Evolutionary conservation across 2,113 vertebrate genomes (phyloP).

Genomic region (Argyrosomus japonicus): DNA sequence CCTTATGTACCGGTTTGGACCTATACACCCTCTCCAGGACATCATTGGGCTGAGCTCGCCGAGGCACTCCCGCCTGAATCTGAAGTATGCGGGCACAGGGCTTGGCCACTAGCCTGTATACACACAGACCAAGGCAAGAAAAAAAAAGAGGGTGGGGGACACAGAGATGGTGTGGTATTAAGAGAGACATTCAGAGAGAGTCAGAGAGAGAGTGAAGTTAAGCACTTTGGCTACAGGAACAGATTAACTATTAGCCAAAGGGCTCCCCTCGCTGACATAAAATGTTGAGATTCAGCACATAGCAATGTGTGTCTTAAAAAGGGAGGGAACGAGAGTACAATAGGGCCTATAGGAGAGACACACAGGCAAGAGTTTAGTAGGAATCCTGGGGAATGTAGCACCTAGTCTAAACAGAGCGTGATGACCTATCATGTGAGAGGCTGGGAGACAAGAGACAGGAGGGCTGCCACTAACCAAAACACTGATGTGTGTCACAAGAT

Average conservation of each 20-base stretch:
- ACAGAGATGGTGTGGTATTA: slow-evolving; percentile 53
- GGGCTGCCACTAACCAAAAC: slow-evolving; percentile 17
- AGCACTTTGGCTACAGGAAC: slow-evolving; percentile 1
- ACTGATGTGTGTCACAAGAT: slow-evolving; percentile 64
- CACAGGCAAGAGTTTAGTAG: slow-evolving; percentile 13
- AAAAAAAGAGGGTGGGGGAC: slow-evolving; percentile 14
- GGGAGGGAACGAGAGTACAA: not conserved
- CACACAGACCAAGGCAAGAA: slow-evolving; percentile 61
- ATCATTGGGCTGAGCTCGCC: slow-evolving; percentile 90
- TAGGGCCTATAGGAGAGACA: slow-evolving; percentile 13
- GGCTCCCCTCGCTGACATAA: slow-evolving; percentile 22
- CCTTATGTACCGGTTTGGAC: slow-evolving; percentile 89
- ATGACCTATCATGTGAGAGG: slow-evolving; percentile 68
- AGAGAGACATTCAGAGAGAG: slow-evolving; percentile 43
- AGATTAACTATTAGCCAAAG: slow-evolving; percentile 5
- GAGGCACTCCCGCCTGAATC: slow-evolving; percentile 88
- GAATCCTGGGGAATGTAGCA: slow-evolving; percentile 74
- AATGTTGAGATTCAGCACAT: slow-evolving; percentile 22
- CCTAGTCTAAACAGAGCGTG: slow-evolving; percentile 71
- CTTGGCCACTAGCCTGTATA: slow-evolving; percentile 91
- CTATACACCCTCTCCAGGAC: slow-evolving; percentile 94
- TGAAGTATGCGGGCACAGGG: slow-evolving; percentile 91
- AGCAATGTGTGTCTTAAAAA: slow-evolving; percentile 16
- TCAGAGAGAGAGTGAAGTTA: slow-evolving; percentile 23
- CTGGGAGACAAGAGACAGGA: slow-evolving; percentile 15